Evolutionary conservation across 2,797 vertebrate genomes (phyloP), one percentile per base, ranked within the genome.

Genomic region (Myotis daubentonii): DNA sequence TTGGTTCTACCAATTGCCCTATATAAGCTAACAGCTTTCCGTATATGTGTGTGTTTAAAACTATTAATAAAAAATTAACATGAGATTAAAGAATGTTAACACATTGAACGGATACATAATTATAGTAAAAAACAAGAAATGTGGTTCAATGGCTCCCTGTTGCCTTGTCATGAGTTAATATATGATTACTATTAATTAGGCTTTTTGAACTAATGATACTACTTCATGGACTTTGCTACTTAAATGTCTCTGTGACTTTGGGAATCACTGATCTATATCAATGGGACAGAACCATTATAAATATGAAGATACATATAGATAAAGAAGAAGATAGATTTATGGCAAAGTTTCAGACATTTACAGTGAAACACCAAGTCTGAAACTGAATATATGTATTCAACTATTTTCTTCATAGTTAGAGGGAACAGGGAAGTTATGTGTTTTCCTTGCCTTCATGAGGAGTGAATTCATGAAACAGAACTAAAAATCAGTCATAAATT

Each of bases 401-500:
- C 9, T n/a, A 6, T 8, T 8, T 49, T 47, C 66, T 60, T 51
- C 28, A 65, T 22, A 62, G 41, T 85, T 68, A 66, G 28, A 85
- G 3, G 66, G 49, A 93, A 94, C 13, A 85, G 12, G 17, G 30
- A 90, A 85, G 17, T 65, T 87, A 36, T 19, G n/a, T 75, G 9
- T 38, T 91, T 96, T 82, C 5, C 30, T 87, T 93, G 23, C n/a
- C 94, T 93, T 91, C 53, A 0, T 36, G 44, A n/a, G 95, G 51
- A 94, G 93, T 23, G 74, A 91, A 65, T 97, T 95, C 90, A 93
- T 89, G 96, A 94, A 96, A 93, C 8, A 95, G 80, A 22, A 93
- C 94, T 97, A 94, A 94, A 93, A 72, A 0, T n/a, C 65, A 74
- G 47, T 85, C 57, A 87, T 96, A 97, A 98, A 95, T 33, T 22